Percentiles rank a stretch among this genome's conserved stretches.
phyloP scores from a whole-genome alignment of 1,140 invertebrate species.

The Mactra quadrangularis region DNA sequence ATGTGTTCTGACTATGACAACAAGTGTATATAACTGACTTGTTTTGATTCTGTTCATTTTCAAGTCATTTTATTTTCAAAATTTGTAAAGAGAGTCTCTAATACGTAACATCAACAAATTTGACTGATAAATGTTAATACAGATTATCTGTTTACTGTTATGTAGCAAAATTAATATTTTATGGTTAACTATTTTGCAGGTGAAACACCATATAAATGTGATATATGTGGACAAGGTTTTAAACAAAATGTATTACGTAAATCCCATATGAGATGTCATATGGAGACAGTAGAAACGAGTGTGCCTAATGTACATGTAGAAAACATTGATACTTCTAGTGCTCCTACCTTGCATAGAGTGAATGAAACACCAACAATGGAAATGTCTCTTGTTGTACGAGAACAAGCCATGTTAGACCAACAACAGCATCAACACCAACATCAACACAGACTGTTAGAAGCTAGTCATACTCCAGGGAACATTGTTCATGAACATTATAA shows the following conservation, averaged over 20 bases:
- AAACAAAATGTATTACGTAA: conserved; percentile 85
- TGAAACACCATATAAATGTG: conserved; percentile 69
- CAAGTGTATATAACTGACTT: too few species aligned
- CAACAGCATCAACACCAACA: too few species aligned
- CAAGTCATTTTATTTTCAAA: too few species aligned
- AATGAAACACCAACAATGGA: neutral
- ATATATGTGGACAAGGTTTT: conserved; percentile 74
- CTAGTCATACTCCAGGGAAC: neutral
- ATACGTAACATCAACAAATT: too few species aligned
- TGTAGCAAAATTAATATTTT: too few species aligned
- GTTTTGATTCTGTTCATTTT: too few species aligned
- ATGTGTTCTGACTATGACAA: too few species aligned
- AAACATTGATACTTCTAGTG: neutral
- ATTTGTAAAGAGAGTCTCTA: too few species aligned
- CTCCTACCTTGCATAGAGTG: neutral
- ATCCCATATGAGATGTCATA: conserved; percentile 32
- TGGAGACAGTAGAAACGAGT: neutral
- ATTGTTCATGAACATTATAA: neutral
- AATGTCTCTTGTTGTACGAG: neutral
- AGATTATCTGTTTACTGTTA: too few species aligned
- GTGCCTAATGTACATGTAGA: neutral
- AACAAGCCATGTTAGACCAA: neutral
- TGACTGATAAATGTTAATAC: too few species aligned
- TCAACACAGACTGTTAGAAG: neutral
- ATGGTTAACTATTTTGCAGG: neutral